Evolutionary conservation across 2,888 invertebrate species (phyloP), one percentile per base, ranked within the genome.

Genomic region (Vandiemenella viatica): DNA sequence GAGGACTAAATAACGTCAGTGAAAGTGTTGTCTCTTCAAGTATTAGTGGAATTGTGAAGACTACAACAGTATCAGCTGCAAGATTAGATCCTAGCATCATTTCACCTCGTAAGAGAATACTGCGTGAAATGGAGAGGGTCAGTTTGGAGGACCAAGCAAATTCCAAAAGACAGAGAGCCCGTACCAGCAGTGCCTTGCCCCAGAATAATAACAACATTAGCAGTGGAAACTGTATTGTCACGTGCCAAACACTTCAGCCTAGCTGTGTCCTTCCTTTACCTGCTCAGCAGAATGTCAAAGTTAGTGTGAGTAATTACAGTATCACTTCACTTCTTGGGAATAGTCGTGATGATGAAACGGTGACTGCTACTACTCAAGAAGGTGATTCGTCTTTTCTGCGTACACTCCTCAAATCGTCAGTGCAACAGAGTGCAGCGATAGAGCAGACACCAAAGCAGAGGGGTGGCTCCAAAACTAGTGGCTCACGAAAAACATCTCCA

Each of bases 91-190:
- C 69, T 5, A 70, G 68, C 57, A 79, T 83, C 58, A 84, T 87
- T 21, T 87, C 87, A 52, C 88, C 88, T 45, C 74, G 88, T 37
- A 88, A 88, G 63, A 75, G 88, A 57, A 82, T 87, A 66, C 69
- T 88, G 53, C 75, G 86, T 48, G 87, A 88, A 65, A 73, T 88
- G 62, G 88, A 88, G 63, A 75, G 80, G 60, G 83, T 83, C 6
- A 80, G 77, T 54, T 68, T 80, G 52, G 79, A 79, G 62, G 83
- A 83, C 59, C 75, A 75, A 58, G 76, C 77, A 38, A 67, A 58
- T 23, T 56, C 53, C 13, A 62, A 61, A 65, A 68, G 47, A 65
- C 70, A 57, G 52, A 69, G 58, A 63, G 70, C 63, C 65, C 69
- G 51, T 61, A 62, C 54, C n/a, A 48, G 61, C 45, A 45, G 47